Conservation (phyloP, 2,113 vertebrate genomes). For the Archocentrus centrarchus region DNA sequence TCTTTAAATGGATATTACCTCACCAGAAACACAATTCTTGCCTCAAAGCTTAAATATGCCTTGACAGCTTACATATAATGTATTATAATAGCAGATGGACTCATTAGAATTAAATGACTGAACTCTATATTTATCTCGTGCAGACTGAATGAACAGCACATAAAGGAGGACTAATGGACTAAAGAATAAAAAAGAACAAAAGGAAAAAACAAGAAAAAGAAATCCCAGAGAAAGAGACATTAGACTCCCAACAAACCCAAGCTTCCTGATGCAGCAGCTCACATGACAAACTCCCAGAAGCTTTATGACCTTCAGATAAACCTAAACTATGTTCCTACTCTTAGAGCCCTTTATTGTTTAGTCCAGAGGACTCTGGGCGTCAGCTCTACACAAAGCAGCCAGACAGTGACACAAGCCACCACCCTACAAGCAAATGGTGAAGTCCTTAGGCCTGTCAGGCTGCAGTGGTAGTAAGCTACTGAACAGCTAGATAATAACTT, state of each 20-base stretch:
- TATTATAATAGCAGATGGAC: not conserved
- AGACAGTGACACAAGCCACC: not conserved
- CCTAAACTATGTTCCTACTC: not conserved
- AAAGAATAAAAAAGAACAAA: not conserved
- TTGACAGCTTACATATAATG: not conserved
- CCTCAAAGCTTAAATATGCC: not conserved
- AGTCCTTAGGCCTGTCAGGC: not conserved
- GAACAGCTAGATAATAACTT: not conserved
- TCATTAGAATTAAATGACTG: not conserved
- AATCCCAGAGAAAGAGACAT: not conserved
- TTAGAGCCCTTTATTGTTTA: conserved; percentile 25
- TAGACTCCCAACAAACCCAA: conserved; percentile 6
- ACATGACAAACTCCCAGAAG: conserved; percentile 52
- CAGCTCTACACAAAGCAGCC: not conserved
- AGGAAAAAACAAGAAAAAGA: not conserved
- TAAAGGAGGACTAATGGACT: not conserved
- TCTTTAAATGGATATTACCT: not conserved
- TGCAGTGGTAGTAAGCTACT: not conserved
- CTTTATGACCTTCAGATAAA: conserved; percentile 46
- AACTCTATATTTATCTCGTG: not conserved
- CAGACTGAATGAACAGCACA: not conserved
- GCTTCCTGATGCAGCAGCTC: conserved; percentile 49
- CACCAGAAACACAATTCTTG: not conserved
- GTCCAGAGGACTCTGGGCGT: conserved; percentile 11
- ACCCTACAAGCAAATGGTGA: not conserved